A percentile compares a stretch with the other conserved stretches of the same genome.
Conservation (phyloP, 2,113 vertebrate genomes). For the Leptobrachium leishanense region DNA sequence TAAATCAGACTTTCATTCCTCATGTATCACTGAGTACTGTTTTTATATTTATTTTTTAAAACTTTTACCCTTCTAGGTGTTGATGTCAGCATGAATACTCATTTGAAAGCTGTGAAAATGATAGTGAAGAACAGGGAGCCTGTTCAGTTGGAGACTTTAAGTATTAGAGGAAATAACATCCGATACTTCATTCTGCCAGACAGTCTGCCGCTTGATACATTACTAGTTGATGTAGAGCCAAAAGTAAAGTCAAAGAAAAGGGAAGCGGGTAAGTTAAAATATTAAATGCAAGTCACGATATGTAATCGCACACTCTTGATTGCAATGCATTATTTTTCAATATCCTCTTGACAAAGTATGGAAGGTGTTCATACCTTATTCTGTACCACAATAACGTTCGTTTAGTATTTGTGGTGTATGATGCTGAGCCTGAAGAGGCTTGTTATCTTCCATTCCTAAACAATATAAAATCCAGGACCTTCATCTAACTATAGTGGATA, state of each 20-base stretch:
- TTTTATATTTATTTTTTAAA: not conserved
- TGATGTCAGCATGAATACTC: conserved; percentile 97
- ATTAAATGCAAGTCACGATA: not conserved
- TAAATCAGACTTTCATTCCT: no score
- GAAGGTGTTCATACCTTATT: not conserved
- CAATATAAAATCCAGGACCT: no score
- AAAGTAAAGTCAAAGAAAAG: conserved; percentile 99
- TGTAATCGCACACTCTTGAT: not conserved
- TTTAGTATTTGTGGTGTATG: no score
- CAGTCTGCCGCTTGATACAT: conserved; percentile 94
- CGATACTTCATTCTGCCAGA: conserved; percentile 97
- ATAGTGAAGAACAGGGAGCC: conserved; percentile 97
- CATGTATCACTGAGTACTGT: not conserved
- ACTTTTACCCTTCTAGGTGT: conserved; percentile 71
- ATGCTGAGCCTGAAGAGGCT: no score
- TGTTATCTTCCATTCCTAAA: no score
- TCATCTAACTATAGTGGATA: no score
- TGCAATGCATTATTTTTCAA: not conserved
- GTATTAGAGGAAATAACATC: conserved; percentile 97
- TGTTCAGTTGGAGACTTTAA: conserved; percentile 91
- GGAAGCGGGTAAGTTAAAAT: conserved; percentile 84
- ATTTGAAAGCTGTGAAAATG: conserved; percentile 98
- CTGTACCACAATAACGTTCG: not conserved
- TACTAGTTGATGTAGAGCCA: conserved; percentile 96
- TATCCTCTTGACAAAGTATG: not conserved